These are phyloP conservation scores for Myrmophylax atrothorax DNA, from an alignment of 2,113 vertebrate species.

Conservation along the genomic window DNA sequence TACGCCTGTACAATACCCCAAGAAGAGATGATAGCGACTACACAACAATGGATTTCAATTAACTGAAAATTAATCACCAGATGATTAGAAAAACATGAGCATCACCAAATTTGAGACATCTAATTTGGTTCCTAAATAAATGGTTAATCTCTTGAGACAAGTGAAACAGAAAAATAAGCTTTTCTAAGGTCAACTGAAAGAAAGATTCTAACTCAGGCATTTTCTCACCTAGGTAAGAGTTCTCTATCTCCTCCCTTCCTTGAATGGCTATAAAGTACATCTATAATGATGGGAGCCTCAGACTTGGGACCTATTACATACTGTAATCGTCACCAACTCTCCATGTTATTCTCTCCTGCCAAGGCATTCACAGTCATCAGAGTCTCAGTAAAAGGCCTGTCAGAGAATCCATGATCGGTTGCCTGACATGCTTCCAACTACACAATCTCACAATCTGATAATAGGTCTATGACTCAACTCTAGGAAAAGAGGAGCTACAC, in stretches of 20 bases:
- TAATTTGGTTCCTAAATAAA: constrained; percentile 41
- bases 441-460: neutral
- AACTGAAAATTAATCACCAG: constrained; percentile 21
- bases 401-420: neutral
- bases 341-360: neutral
- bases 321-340: neutral
- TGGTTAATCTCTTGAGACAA: neutral
- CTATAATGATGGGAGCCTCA: neutral
- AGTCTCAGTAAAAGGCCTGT: neutral
- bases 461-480: neutral
- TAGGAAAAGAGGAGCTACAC: neutral
- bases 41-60: neutral
- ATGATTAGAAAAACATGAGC: constrained; percentile 8
- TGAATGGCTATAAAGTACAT: neutral
- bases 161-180: neutral
- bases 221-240: neutral
- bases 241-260: neutral
- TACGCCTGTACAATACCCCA: neutral
- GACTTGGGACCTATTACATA: neutral
- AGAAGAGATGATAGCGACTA: neutral
- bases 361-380: neutral
- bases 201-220: neutral
- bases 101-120: neutral
- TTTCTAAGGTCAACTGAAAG: neutral
- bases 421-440: neutral